A percentile compares a stretch with the other conserved stretches of the same genome.
phyloP scores from a whole-genome alignment of 2,113 vertebrate species.

The Stegastes partitus region DNA sequence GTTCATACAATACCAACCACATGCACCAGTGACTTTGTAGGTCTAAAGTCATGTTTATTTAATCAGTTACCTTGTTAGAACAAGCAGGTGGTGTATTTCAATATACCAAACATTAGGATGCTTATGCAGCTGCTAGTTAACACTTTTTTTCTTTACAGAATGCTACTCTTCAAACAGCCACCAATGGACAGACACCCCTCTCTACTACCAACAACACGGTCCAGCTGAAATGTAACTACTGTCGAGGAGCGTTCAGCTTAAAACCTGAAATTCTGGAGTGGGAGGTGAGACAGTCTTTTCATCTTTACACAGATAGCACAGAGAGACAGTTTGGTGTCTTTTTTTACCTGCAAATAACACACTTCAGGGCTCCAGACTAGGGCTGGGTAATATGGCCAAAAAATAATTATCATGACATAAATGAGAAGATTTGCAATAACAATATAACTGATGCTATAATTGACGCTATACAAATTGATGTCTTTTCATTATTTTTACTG shows the following conservation, averaged over 20 bases:
- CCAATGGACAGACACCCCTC: slow-evolving; percentile 90
- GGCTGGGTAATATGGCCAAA: too few species aligned
- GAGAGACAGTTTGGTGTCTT: too few species aligned
- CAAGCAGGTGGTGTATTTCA: too few species aligned
- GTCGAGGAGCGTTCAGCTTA: slow-evolving; percentile 93
- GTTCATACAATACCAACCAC: background rate
- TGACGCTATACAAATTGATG: slow-evolving; percentile 59
- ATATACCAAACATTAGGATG: too few species aligned
- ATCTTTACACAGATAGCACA: background rate
- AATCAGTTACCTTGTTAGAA: too few species aligned
- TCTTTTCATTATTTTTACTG: slow-evolving; percentile 53
- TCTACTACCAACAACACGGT: slow-evolving; percentile 86
- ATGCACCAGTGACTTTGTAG: background rate
- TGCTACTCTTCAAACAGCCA: slow-evolving; percentile 90
- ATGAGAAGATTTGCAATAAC: too few species aligned
- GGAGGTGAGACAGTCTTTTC: slow-evolving; percentile 88
- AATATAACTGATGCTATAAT: too few species aligned
- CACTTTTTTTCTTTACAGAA: slow-evolving; percentile 78
- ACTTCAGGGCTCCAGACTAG: too few species aligned
- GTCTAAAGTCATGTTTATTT: too few species aligned
- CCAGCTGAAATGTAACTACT: slow-evolving; percentile 97
- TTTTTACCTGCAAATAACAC: too few species aligned
- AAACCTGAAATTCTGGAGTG: slow-evolving; percentile 97
- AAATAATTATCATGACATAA: too few species aligned
- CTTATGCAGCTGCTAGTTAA: background rate